A percentile compares a stretch with the other conserved stretches of the same genome.
These are phyloP conservation scores for Octonoba sinensis DNA, from an alignment of 2,888 invertebrate species.

Conservation along the genomic window DNA sequence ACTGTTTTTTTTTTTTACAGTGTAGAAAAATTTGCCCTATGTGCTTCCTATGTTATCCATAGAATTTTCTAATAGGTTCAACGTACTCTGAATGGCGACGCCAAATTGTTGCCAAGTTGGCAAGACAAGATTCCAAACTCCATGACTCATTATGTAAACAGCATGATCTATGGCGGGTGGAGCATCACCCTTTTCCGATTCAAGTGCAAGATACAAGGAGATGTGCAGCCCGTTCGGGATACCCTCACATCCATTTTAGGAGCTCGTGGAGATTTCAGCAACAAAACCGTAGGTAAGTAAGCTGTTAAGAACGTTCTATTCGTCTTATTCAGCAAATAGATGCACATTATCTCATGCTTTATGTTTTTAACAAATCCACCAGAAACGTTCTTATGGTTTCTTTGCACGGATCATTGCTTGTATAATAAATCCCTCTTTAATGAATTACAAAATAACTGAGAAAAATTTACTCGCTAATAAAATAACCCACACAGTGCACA, in stretches of 20 bases:
- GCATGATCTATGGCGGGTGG: slow-evolving; percentile 28
- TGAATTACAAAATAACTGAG: neutral
- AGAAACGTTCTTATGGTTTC: too few relatives aligned
- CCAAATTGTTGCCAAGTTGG: slow-evolving; percentile 20
- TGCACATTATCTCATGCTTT: too few relatives aligned
- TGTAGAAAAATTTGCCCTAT: too few relatives aligned
- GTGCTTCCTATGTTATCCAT: neutral
- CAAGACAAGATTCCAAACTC: neutral
- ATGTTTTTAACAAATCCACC: too few relatives aligned
- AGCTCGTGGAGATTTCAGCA: slow-evolving; percentile 1
- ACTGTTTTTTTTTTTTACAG: too few relatives aligned
- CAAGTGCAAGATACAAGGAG: slow-evolving; percentile 19
- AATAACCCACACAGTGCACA: too few relatives aligned
- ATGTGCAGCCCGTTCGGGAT: slow-evolving; percentile 11
- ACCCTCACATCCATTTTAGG: slow-evolving; percentile 5
- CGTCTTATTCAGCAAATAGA: too few relatives aligned
- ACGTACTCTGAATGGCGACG: slow-evolving; percentile 3
- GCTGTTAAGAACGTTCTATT: too few relatives aligned
- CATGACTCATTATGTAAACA: slow-evolving; percentile 30
- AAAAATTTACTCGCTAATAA: neutral
- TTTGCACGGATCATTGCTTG: too few relatives aligned
- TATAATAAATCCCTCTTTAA: too few relatives aligned
- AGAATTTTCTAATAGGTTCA: slow-evolving; percentile 11
- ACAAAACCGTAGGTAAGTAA: slow-evolving; percentile 17
- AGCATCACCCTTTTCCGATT: slow-evolving; percentile 13